Conservation (phyloP, 2,797 vertebrate genomes). For the Pygocentrus nattereri region DNA sequence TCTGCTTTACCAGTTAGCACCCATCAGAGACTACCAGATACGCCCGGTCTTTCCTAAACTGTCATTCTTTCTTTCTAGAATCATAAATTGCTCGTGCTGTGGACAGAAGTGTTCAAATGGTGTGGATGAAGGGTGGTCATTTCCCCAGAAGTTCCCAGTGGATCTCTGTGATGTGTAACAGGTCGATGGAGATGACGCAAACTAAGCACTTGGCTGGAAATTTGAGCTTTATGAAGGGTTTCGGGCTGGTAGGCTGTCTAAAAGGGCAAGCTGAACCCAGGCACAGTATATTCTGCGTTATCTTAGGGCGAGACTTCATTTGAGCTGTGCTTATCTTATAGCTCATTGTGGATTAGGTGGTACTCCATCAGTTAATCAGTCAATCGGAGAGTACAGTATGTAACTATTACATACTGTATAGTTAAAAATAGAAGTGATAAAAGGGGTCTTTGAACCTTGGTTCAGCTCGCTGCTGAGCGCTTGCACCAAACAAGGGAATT, state of each 20-base stretch:
- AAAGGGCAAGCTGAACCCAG: not conserved
- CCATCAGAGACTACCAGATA: not conserved
- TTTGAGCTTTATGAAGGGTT: constrained; percentile 7
- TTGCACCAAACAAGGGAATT: no score
- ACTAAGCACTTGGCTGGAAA: constrained; percentile 20
- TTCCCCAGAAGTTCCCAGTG: constrained; percentile 20
- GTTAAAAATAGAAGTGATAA: no score
- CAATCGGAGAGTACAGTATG: no score
- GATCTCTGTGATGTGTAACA: not conserved
- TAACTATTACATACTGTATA: no score
- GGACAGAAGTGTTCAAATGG: constrained; percentile 7
- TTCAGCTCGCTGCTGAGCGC: no score
- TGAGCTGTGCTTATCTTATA: no score
- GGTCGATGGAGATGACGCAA: constrained; percentile 13
- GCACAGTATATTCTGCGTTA: not conserved
- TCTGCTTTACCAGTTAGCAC: not conserved
- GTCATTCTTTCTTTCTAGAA: not conserved
- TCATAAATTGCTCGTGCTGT: not conserved
- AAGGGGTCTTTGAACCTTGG: no score
- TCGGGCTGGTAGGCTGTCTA: constrained; percentile 5
- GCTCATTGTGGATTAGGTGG: no score
- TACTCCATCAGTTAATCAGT: no score
- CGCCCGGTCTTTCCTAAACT: not conserved
- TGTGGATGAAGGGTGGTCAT: constrained; percentile 8
- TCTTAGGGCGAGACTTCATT: not conserved